Evolutionary conservation across 1,140 invertebrate species (phyloP).

Genomic region (Pachyrhynchus sulphureomaculatus): DNA sequence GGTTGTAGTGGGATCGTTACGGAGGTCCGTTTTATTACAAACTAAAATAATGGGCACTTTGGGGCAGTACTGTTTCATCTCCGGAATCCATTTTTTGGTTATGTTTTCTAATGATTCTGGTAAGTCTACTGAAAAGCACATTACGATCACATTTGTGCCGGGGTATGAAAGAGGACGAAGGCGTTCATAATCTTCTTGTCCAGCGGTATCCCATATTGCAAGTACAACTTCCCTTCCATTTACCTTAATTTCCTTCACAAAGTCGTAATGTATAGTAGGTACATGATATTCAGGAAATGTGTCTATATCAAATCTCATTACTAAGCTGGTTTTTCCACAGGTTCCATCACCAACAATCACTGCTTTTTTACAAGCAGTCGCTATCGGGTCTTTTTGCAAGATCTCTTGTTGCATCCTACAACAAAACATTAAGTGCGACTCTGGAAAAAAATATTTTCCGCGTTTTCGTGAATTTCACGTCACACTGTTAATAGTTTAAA

Average conservation of each 20-base stretch:
- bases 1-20: constrained; percentile 95
- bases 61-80: constrained; percentile 96
- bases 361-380: constrained; percentile 97
- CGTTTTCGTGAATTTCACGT: neutral
- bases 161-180: constrained; percentile 94
- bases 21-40: constrained; percentile 96
- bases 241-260: constrained; percentile 97
- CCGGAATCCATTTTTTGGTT: constrained; percentile 97
- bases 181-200: constrained; percentile 98
- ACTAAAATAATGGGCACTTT: constrained; percentile 97
- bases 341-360: constrained; percentile 99
- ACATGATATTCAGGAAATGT: constrained; percentile 98
- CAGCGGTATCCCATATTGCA: constrained; percentile 98
- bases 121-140: constrained; percentile 98
- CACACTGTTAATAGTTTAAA: too few relatives aligned
- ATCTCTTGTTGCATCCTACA: constrained; percentile 48
- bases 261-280: constrained; percentile 98
- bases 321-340: constrained; percentile 96
- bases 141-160: constrained; percentile 96
- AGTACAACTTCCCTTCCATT: constrained; percentile 92
- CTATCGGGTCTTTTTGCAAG: constrained; percentile 66
- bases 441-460: constrained; percentile 4
- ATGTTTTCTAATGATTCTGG: constrained; percentile 97
- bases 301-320: constrained; percentile 98
- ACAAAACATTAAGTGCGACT: constrained; percentile 47